phyloP scores from a whole-genome alignment of 2,888 invertebrate species.

The Orthosia cruda region DNA sequence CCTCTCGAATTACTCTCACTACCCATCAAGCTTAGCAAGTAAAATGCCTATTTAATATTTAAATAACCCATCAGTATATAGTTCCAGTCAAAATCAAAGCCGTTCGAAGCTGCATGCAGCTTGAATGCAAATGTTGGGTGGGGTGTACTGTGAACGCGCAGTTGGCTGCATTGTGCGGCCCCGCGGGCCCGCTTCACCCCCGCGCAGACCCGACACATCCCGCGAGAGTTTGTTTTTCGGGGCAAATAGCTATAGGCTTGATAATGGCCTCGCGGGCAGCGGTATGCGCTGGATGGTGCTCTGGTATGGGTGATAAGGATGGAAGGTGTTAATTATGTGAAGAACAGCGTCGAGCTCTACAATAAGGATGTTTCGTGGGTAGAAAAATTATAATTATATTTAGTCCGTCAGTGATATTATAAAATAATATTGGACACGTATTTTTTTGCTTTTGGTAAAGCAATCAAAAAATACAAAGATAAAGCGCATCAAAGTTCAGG shows the following conservation, averaged over 20 bases:
- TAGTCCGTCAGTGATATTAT: too few species aligned
- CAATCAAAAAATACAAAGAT: too few species aligned
- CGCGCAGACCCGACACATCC: constrained; percentile 82
- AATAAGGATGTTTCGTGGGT: too few species aligned
- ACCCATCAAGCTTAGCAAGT: constrained; percentile 45
- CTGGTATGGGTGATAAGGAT: constrained; percentile 67
- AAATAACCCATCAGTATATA: constrained; percentile 62
- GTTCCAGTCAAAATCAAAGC: constrained; percentile 82
- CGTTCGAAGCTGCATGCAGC: constrained; percentile 83
- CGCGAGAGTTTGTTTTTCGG: constrained; percentile 92
- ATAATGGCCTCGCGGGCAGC: constrained; percentile 90
- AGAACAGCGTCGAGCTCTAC: background rate
- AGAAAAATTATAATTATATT: too few species aligned
- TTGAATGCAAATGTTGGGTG: constrained; percentile 87
- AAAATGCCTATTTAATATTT: constrained; percentile 65
- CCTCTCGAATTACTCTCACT: background rate
- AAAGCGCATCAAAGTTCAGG: too few species aligned
- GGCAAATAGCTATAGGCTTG: constrained; percentile 92
- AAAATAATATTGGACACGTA: too few species aligned
- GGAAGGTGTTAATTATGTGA: background rate
- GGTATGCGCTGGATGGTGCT: constrained; percentile 74
- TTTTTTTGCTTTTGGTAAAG: too few species aligned
- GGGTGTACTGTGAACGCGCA: constrained; percentile 88
- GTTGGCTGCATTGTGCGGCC: constrained; percentile 89
- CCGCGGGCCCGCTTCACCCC: constrained; percentile 66